Conservation (phyloP, 2,888 invertebrate species). For the Dryocosmus kuriphilus region DNA sequence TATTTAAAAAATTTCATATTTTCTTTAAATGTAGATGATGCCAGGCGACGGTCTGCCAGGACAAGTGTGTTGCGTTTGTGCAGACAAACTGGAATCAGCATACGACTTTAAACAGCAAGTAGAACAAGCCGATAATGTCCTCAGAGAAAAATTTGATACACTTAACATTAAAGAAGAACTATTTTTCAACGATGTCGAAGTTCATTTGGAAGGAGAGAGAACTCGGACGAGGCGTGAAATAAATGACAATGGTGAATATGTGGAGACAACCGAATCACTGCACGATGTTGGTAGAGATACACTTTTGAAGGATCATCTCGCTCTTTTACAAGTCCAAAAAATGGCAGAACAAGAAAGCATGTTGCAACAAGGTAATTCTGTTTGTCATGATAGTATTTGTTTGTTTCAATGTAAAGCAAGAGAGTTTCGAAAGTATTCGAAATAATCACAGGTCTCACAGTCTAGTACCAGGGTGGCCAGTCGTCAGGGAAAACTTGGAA, state of each 20-base stretch:
- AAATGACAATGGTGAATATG: slow-evolving; percentile 52
- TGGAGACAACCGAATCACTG: slow-evolving; percentile 53
- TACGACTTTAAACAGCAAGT: slow-evolving; percentile 75
- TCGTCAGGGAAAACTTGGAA: too few species aligned
- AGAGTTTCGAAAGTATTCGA: neutral
- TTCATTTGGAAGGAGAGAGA: slow-evolving; percentile 65
- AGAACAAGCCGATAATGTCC: slow-evolving; percentile 72
- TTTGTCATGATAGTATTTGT: neutral
- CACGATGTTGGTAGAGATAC: slow-evolving; percentile 52
- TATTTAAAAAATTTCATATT: neutral
- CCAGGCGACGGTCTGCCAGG: slow-evolving; percentile 73
- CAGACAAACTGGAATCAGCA: slow-evolving; percentile 71
- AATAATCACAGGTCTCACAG: too few species aligned
- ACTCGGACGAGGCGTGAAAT: slow-evolving; percentile 48
- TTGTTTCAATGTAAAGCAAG: neutral
- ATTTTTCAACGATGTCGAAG: slow-evolving; percentile 73
- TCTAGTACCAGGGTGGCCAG: too few species aligned
- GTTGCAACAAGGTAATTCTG: slow-evolving; percentile 48
- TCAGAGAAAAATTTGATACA: slow-evolving; percentile 68
- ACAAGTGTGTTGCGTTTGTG: slow-evolving; percentile 72
- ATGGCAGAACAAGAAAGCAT: slow-evolving; percentile 57
- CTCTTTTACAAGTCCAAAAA: slow-evolving; percentile 68
- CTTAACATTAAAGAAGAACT: slow-evolving; percentile 72
- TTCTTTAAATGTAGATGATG: slow-evolving; percentile 60
- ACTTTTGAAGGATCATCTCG: slow-evolving; percentile 69